Percentiles rank a stretch among this genome's conserved stretches.
phyloP scores from a whole-genome alignment of 2,888 invertebrate genomes.

The Folsomia manolachei region DNA sequence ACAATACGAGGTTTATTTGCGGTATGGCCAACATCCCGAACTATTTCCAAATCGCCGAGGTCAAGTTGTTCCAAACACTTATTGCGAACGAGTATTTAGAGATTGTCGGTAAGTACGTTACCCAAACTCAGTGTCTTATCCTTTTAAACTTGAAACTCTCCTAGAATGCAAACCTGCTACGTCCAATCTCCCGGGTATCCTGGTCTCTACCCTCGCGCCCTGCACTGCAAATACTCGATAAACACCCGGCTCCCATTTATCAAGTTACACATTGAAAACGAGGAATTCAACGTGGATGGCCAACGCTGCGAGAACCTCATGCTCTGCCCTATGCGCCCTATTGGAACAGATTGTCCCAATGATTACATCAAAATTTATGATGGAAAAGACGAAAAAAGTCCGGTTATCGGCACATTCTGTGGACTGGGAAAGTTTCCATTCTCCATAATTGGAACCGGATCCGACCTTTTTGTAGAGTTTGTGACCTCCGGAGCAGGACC shows the following conservation, averaged over 20 bases:
- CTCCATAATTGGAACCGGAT: slow-evolving; percentile 85
- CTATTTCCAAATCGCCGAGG: slow-evolving; percentile 86
- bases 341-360: slow-evolving; percentile 75
- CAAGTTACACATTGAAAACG: slow-evolving; percentile 86
- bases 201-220: slow-evolving; percentile 83
- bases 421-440: slow-evolving; percentile 85
- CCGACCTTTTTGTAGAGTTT: slow-evolving; percentile 60
- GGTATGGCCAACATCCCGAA: slow-evolving; percentile 92
- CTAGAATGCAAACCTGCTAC: slow-evolving; percentile 77
- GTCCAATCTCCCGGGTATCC: slow-evolving; percentile 92
- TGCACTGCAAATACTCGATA: slow-evolving; percentile 85
- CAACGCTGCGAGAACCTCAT: slow-evolving; percentile 72
- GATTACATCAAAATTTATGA: slow-evolving; percentile 88
- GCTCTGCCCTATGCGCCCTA: slow-evolving; percentile 77
- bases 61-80: slow-evolving; percentile 79
- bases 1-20: slow-evolving; percentile 77
- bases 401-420: slow-evolving; percentile 85
- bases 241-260: slow-evolving; percentile 86
- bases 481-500: slow-evolving; percentile 86
- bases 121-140: no score
- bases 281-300: slow-evolving; percentile 86
- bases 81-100: slow-evolving; percentile 63
- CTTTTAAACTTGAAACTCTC: no score
- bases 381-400: slow-evolving; percentile 80
- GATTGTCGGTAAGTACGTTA: slow-evolving; percentile 57